Evolutionary conservation across 2,888 invertebrate species (phyloP).

Genomic region (Nebria brevicollis): DNA sequence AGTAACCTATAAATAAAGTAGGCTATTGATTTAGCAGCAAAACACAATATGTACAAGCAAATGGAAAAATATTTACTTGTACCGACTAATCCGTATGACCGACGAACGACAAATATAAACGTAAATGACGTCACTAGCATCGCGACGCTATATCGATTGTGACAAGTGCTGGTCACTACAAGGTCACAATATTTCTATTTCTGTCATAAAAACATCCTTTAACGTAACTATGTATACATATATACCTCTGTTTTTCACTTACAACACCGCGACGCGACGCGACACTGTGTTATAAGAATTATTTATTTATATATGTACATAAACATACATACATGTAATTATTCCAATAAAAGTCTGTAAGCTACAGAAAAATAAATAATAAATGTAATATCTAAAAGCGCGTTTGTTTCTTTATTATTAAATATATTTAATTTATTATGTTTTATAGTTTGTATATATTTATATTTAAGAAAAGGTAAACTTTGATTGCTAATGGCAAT

Average conservation of each 20-base stretch:
- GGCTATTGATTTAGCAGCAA: background rate
- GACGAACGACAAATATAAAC: background rate
- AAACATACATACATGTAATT: too few species aligned
- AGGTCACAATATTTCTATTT: conserved; percentile 23
- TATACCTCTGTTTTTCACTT: conserved; percentile 8
- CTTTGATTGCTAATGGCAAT: conserved; percentile 53
- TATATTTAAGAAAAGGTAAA: too few species aligned
- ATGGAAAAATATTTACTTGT: background rate
- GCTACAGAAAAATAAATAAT: too few species aligned
- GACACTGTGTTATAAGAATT: background rate
- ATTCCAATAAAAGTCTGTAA: too few species aligned
- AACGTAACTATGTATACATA: background rate
- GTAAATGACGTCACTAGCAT: conserved; percentile 19
- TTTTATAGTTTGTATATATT: too few species aligned
- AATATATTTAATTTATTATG: too few species aligned
- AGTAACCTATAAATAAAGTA: background rate
- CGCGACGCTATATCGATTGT: conserved; percentile 19
- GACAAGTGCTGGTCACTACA: conserved; percentile 24
- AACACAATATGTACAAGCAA: background rate
- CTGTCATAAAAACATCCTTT: conserved; percentile 28
- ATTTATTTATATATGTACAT: too few species aligned
- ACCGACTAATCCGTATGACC: background rate
- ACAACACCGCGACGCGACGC: background rate
- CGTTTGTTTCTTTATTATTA: too few species aligned
- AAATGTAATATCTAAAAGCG: too few species aligned